phyloP scores from a whole-genome alignment of 2,888 invertebrate genomes.

The Andrena praecox region DNA sequence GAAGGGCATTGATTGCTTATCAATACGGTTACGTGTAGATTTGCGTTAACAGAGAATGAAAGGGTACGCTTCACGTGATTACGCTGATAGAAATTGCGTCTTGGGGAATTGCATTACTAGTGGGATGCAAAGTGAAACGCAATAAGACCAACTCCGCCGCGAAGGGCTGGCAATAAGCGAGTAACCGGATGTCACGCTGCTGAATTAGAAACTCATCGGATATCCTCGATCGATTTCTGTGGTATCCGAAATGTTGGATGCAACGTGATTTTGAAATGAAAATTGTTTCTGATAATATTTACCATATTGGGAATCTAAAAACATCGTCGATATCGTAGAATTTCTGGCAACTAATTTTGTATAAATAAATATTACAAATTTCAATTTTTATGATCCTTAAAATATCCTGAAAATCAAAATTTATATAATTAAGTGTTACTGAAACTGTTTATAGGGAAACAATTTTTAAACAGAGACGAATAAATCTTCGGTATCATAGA shows the following conservation, averaged over 20 bases:
- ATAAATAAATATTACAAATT: neutral
- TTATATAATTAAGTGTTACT: no score
- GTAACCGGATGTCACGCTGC: constrained; percentile 1
- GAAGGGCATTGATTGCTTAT: neutral
- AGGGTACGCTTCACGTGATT: neutral
- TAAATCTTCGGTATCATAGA: neutral
- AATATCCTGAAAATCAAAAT: no score
- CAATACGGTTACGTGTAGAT: neutral
- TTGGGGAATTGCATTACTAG: constrained; percentile 17
- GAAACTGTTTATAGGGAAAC: neutral
- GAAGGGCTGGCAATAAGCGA: constrained; percentile 22
- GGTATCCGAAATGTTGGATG: neutral
- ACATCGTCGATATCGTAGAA: neutral
- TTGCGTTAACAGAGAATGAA: neutral
- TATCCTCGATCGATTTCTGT: neutral
- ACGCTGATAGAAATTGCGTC: constrained; percentile 35
- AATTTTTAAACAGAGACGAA: neutral
- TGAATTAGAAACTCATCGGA: constrained; percentile 30
- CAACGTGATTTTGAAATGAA: neutral
- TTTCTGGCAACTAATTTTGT: neutral
- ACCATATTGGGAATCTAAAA: neutral
- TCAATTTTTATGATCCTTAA: neutral
- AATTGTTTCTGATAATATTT: neutral
- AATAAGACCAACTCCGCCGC: constrained; percentile 22
- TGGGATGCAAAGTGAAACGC: constrained; percentile 22